Conservation (phyloP, 2,797 vertebrate species). For the Typhlichthys subterraneus region DNA sequence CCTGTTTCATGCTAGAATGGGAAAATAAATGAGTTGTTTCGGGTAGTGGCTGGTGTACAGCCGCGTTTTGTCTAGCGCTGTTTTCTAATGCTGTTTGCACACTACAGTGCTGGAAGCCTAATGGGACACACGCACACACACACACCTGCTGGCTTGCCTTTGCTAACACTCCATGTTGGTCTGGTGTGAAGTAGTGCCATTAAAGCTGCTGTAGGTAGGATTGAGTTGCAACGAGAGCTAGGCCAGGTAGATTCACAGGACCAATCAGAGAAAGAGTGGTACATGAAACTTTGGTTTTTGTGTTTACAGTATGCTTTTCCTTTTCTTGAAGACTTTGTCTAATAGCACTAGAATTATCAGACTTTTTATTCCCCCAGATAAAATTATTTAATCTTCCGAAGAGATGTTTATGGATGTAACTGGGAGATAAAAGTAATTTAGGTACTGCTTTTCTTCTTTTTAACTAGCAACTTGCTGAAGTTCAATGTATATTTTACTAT, state of each 20-base stretch:
- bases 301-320: slow-evolving; percentile 18
- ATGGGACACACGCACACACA: no score
- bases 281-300: background rate
- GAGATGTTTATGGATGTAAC: slow-evolving; percentile 44
- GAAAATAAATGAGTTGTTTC: no score
- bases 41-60: no score
- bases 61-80: no score
- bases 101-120: no score
- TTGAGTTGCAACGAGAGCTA: no score
- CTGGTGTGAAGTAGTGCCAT: background rate
- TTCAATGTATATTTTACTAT: slow-evolving; percentile 32
- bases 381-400: slow-evolving; percentile 37
- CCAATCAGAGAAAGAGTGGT: no score
- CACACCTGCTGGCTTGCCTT: no score
- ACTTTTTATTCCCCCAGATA: slow-evolving; percentile 24
- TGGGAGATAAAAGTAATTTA: slow-evolving; percentile 37
- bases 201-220: no score
- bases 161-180: background rate
- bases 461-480: slow-evolving; percentile 20
- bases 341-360: slow-evolving; percentile 14
- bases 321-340: background rate
- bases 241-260: no score
- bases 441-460: slow-evolving; percentile 16
- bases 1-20: no score
- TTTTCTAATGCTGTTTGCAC: no score